phyloP scores from a whole-genome alignment of 1,140 invertebrate species.

The Drosophila prosaltans region DNA sequence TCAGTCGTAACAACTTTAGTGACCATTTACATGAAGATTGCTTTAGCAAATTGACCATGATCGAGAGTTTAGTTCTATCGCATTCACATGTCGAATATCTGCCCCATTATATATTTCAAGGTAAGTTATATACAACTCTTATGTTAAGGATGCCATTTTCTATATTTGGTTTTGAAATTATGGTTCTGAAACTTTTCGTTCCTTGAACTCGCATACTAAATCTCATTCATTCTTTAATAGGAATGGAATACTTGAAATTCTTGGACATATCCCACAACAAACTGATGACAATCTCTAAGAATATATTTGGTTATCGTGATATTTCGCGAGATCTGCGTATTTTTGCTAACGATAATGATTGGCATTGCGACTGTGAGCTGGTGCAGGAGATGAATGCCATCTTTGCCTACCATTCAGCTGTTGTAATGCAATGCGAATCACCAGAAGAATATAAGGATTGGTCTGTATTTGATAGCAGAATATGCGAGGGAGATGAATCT shows the following conservation, averaged over 20 bases:
- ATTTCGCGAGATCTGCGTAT: slow-evolving; percentile 41
- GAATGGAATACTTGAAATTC: slow-evolving; percentile 41
- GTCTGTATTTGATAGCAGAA: slow-evolving; percentile 39
- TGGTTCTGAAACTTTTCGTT: too few species aligned
- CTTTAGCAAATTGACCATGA: slow-evolving; percentile 57
- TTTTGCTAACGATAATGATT: slow-evolving; percentile 39
- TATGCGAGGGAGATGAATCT: slow-evolving; percentile 27
- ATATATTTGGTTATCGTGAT: slow-evolving; percentile 47
- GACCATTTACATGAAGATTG: slow-evolving; percentile 30
- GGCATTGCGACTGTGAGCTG: slow-evolving; percentile 59
- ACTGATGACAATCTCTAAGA: slow-evolving; percentile 38
- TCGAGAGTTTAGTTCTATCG: slow-evolving; percentile 49
- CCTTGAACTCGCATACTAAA: too few species aligned
- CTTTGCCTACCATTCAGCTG: slow-evolving; percentile 31
- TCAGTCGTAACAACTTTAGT: slow-evolving; percentile 59
- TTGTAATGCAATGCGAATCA: slow-evolving; percentile 28
- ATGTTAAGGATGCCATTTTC: too few species aligned
- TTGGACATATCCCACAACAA: slow-evolving; percentile 65
- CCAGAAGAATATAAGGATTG: slow-evolving; percentile 34
- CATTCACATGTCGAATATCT: slow-evolving; percentile 59
- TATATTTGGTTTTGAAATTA: too few species aligned
- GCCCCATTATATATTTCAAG: slow-evolving; percentile 57
- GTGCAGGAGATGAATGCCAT: slow-evolving; percentile 39
- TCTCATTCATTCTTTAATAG: not conserved
- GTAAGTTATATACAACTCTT: slow-evolving; percentile 8